Evolutionary conservation across 2,888 invertebrate species (phyloP), one percentile per base, ranked within the genome.

Genomic region (Agrotis puta): DNA sequence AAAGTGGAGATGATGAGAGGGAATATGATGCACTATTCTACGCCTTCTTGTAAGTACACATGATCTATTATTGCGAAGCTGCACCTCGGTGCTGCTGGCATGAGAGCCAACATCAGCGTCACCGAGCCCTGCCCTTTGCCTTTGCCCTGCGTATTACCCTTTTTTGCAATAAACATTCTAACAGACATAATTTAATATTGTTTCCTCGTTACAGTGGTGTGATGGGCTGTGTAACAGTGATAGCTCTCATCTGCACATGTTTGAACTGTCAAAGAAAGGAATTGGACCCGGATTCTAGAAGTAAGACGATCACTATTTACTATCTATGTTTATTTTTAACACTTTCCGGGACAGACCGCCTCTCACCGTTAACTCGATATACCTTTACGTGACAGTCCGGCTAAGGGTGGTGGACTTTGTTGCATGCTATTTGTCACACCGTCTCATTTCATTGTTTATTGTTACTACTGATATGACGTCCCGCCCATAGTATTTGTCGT

Each of bases 31-130:
- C 84, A 63, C 82, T 87, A 59, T 92, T 93, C 83, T 91, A 90
- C 83, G 86, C 89, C 0, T 95, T 95, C 74, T 64, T 94, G 95
- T 95, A 63, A 91, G 94, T 90, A 69, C 27, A 24, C 18, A 2
- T 13, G 14, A 18, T 20, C 0, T 18, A 18, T 14, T 72, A 43
- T 68, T n/a, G 18, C 18, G 11, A 65, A 64, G 92, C 48, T 95
- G 94, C 80, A 95, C 48, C 91, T 95, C 0, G 93, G 92, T 0
- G 88, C 91, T 0, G 93, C 94, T 0, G 93, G 94, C 2, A 87
- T 95, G 78, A 87, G 85, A 11, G 89, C 94, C 0, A 87, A 87
- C 56, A 93, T 95, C 58, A 81, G 88, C 1, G 83, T 93, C 45
- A 87, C 85, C 0, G 92, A 93, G 27, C 81, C 88, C 2, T 95